Evolutionary conservation across 2,888 invertebrate species (phyloP).

Genomic region (Nasonia oneida): DNA sequence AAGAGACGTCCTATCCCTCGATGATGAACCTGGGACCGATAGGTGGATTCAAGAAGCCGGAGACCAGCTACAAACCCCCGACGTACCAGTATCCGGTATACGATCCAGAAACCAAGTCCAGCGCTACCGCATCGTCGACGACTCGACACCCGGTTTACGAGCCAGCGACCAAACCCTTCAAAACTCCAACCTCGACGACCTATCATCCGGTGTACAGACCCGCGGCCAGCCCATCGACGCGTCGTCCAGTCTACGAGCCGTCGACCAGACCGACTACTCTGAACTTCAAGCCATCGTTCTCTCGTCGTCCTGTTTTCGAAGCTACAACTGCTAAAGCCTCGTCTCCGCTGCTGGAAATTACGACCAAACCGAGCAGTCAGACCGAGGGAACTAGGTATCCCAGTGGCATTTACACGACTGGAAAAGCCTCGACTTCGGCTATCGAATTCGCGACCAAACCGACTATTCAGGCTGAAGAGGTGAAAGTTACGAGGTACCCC

Average conservation of each 20-base stretch:
- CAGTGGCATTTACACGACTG: background rate
- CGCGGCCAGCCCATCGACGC: background rate
- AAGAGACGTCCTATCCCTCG: constrained; percentile 24
- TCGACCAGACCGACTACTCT: background rate
- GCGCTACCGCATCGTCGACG: background rate
- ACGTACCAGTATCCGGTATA: constrained; percentile 40
- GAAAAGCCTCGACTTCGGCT: constrained; percentile 24
- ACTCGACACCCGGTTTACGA: constrained; percentile 34
- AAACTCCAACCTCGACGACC: background rate
- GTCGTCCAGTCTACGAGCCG: constrained; percentile 11
- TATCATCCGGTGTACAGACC: constrained; percentile 41
- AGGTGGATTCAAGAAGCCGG: constrained; percentile 53
- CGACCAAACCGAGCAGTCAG: constrained; percentile 10
- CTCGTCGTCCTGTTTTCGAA: background rate
- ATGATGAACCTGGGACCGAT: constrained; percentile 43
- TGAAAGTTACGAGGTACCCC: constrained; percentile 31
- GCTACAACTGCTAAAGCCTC: background rate
- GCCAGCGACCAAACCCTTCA: background rate
- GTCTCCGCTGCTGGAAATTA: background rate
- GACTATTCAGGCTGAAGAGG: constrained; percentile 1
- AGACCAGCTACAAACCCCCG: constrained; percentile 25
- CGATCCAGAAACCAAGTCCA: constrained; percentile 22
- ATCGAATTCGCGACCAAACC: constrained; percentile 28
- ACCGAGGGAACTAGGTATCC: constrained; percentile 14
- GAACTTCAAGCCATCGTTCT: background rate